A percentile compares a stretch with the other conserved stretches of the same genome.
Conservation (phyloP, 2,113 vertebrate genomes). For the Tupaia chinensis region DNA sequence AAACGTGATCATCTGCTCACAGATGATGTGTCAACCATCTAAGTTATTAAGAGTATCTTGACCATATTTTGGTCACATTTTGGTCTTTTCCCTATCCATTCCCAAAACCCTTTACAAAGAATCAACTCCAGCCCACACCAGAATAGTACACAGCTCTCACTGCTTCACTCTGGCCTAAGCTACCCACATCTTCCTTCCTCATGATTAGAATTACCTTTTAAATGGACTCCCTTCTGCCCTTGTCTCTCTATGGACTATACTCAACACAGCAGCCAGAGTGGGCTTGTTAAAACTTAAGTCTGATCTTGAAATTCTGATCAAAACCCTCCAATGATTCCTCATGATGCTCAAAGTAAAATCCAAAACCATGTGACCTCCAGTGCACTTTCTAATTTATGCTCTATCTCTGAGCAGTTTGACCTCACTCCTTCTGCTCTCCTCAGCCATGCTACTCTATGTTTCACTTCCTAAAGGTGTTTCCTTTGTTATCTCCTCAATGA, state of each 20-base stretch:
- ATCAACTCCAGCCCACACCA: background rate
- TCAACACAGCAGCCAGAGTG: background rate
- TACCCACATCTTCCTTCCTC: background rate
- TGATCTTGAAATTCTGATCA: background rate
- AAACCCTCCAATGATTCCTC: background rate
- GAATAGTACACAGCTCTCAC: background rate
- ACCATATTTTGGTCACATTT: background rate
- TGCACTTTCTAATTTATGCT: background rate
- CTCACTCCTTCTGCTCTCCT: too few relatives aligned
- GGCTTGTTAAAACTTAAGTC: background rate
- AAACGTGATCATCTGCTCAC: background rate
- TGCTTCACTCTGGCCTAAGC: background rate
- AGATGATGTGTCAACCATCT: conserved; percentile 17
- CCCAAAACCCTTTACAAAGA: background rate
- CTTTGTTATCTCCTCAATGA: background rate
- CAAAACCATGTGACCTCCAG: background rate
- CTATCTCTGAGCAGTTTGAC: background rate
- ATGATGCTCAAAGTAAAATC: background rate
- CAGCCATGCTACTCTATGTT: background rate
- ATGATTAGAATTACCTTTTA: background rate
- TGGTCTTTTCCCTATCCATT: background rate
- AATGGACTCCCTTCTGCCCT: background rate
- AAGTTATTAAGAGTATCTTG: background rate
- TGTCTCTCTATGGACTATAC: background rate
- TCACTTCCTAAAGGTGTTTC: background rate